Conservation (phyloP, 2,797 vertebrate genomes). For the Gymnoscopelus braueri region DNA sequence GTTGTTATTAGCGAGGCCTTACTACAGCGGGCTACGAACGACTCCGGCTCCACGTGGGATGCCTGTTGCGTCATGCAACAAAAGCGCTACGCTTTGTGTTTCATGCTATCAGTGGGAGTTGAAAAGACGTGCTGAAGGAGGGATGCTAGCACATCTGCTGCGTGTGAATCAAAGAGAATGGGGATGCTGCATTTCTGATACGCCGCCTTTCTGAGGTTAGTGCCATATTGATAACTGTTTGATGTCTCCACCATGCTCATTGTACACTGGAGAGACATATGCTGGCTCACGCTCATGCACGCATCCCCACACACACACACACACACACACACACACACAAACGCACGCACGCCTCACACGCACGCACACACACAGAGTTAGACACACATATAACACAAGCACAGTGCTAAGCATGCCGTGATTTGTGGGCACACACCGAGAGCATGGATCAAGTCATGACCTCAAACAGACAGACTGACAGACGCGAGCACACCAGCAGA, state of each 20-base stretch:
- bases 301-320: not conserved
- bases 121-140: constrained; percentile 46
- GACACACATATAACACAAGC: constrained; percentile 7
- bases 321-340: constrained; percentile 11
- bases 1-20: constrained; percentile 8
- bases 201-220: constrained; percentile 52
- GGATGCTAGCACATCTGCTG: constrained; percentile 43
- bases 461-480: constrained; percentile 37
- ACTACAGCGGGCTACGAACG: not conserved
- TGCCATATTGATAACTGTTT: constrained; percentile 56
- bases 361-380: not conserved
- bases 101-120: constrained; percentile 45
- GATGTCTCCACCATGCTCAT: constrained; percentile 51
- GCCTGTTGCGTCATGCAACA: constrained; percentile 44
- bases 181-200: constrained; percentile 44
- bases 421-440: constrained; percentile 1
- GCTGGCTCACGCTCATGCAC: not conserved
- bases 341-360: constrained; percentile 1
- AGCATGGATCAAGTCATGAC: constrained; percentile 22
- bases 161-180: constrained; percentile 64
- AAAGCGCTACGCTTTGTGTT: constrained; percentile 21
- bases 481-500: constrained; percentile 37
- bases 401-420: constrained; percentile 35
- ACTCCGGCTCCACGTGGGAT: constrained; percentile 5
- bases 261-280: constrained; percentile 2